Evolutionary conservation across 2,113 vertebrate genomes (phyloP), one percentile per base, ranked within the genome.

Genomic region (Dinomys branickii): DNA sequence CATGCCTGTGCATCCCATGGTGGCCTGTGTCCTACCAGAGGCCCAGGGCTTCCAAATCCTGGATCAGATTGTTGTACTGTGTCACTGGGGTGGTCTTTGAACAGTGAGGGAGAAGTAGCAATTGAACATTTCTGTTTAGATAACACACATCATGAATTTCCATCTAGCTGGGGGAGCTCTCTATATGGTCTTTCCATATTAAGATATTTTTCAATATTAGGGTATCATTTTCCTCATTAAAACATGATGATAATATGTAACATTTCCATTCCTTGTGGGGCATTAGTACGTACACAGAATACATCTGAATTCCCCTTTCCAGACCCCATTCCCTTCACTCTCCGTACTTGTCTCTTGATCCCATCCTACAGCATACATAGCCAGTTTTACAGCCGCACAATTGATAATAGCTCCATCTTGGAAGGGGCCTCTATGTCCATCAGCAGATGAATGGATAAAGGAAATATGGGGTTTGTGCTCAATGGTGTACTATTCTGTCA

Each of bases 1-100:
- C 4, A 6, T 24, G 26, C 35, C 33, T 20, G 2, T 16, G 20
- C 5, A 22, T 7, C 28, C 47, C 17, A 3, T 14, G 7, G 3
- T 33, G 41, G 20, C 20, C 1, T 78, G 14, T 28, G 10, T 50
- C 59, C n/a, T 47, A 8, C 17, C 14, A 17, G 44, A 26, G 50
- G 1, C 7, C 35, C 17, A 10, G 13, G 24, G 5, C 61, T 85
- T 54, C 73, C 41, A 4, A 67, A 13, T n/a, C 38, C n/a, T 44
- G 47, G 41, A 33, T 61, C 12, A 38, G 3, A 47, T 19, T 5
- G 28, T 9, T 17, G 7, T 5, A 5, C 30, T 5, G 1, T 47
- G 24, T 82, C 4, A 0, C 24, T 6, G 0, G 35, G 13, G 56
- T 9, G 22, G 33, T 28, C 4, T 47, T 10, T 35, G 24, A 44